These are phyloP conservation scores for Pangasianodon gigas DNA, from an alignment of 2,113 vertebrate species.

Conservation along the genomic window DNA sequence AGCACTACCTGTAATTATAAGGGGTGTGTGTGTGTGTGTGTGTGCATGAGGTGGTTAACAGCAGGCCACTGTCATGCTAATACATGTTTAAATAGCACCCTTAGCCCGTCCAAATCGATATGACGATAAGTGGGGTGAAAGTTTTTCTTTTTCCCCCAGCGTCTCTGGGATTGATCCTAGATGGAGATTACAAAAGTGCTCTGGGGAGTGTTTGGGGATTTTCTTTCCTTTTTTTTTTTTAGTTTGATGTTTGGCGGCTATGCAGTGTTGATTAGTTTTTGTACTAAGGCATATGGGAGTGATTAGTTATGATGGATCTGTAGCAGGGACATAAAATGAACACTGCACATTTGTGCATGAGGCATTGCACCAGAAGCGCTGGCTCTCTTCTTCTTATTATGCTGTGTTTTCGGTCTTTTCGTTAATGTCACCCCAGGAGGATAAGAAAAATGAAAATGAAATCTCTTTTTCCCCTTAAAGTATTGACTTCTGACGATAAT, in stretches of 20 bases:
- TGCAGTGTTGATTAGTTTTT: conserved; percentile 25
- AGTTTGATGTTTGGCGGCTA: conserved; percentile 28
- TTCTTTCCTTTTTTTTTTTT: conserved; percentile 7
- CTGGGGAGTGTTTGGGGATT: background rate
- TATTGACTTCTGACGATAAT: conserved; percentile 19
- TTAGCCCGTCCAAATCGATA: conserved; percentile 65
- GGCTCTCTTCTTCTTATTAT: background rate
- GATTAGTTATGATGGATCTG: conserved; percentile 48
- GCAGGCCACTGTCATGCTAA: conserved; percentile 69
- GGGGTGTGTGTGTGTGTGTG: conserved; percentile 17
- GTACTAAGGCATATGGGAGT: background rate
- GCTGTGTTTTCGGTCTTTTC: background rate
- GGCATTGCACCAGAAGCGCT: conserved; percentile 17
- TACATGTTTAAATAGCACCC: conserved; percentile 49
- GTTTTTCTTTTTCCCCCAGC: conserved; percentile 55
- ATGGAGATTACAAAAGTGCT: conserved; percentile 23
- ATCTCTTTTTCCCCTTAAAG: background rate
- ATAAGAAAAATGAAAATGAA: background rate
- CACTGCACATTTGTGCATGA: conserved; percentile 9
- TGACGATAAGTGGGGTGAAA: conserved; percentile 63
- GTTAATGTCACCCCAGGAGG: background rate
- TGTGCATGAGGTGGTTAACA: conserved; percentile 63
- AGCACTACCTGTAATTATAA: conserved; percentile 67
- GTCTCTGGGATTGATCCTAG: background rate
- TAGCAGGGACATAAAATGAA: conserved; percentile 16